phyloP scores from a whole-genome alignment of 2,888 invertebrate species.

The Campoplex capitator region DNA sequence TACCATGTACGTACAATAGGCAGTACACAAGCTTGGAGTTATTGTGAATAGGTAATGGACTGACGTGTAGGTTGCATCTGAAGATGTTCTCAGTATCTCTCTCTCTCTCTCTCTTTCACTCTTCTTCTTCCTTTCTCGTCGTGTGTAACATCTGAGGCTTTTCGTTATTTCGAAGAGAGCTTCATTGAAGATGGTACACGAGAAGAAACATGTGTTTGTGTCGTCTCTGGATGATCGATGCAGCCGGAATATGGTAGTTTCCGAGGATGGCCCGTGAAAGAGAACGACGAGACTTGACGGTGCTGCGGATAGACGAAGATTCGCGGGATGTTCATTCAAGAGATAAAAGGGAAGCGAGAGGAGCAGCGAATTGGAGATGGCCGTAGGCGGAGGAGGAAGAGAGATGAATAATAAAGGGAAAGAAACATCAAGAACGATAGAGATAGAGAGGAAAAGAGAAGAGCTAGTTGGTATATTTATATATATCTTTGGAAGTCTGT shows the following conservation, averaged over 20 bases:
- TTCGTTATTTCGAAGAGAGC: constrained; percentile 2
- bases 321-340: constrained; percentile 52
- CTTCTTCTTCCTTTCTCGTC: background rate
- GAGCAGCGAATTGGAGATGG: constrained; percentile 41
- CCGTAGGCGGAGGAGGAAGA: constrained; percentile 2
- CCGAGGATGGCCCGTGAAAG: constrained; percentile 7
- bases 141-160: background rate
- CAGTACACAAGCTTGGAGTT: background rate
- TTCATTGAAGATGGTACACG: constrained; percentile 26
- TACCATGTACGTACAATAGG: constrained; percentile 40
- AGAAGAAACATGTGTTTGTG: constrained; percentile 21
- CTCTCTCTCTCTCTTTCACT: background rate
- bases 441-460: background rate
- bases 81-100: constrained; percentile 16
- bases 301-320: constrained; percentile 8
- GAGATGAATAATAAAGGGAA: background rate
- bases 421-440: background rate
- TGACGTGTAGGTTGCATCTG: constrained; percentile 9
- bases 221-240: constrained; percentile 36
- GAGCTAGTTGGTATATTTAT: background rate
- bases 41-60: constrained; percentile 24
- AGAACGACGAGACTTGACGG: constrained; percentile 16
- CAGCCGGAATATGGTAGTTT: constrained; percentile 14
- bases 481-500: constrained; percentile 7
- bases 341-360: constrained; percentile 21